Evolutionary conservation across 2,888 invertebrate genomes (phyloP).

Genomic region (Ichneumoninae sp.): DNA sequence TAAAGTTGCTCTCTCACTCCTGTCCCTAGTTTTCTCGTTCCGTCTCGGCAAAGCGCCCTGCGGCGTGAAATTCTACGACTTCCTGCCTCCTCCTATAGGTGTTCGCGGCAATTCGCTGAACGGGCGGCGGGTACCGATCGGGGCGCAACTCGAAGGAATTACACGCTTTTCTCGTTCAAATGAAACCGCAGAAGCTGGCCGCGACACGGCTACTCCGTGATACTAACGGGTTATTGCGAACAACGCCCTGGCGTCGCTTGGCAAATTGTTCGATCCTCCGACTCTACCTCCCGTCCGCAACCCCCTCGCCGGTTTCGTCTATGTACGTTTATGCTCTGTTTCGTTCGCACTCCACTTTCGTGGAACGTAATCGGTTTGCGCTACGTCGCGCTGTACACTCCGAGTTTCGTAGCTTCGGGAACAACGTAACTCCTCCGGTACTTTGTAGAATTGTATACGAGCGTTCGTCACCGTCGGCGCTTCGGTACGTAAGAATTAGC

Average conservation of each 20-base stretch:
- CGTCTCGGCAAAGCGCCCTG: conserved; percentile 25
- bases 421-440: conserved; percentile 27
- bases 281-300: conserved; percentile 36
- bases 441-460: conserved; percentile 5
- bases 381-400: neutral
- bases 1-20: conserved; percentile 29
- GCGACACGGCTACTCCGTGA: conserved; percentile 30
- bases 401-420: conserved; percentile 12
- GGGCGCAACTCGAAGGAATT: conserved; percentile 58
- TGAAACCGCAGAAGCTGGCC: conserved; percentile 57
- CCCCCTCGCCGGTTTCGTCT: neutral
- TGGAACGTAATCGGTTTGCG: conserved; percentile 32
- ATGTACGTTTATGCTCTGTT: conserved; percentile 7
- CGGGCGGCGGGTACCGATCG: neutral
- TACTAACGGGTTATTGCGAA: conserved; percentile 54
- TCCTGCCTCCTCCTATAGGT: conserved; percentile 30
- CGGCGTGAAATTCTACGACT: conserved; percentile 64
- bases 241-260: conserved; percentile 44
- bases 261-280: conserved; percentile 63
- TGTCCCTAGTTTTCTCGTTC: conserved; percentile 32
- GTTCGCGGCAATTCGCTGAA: neutral
- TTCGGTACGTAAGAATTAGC: neutral
- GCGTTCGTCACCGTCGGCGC: neutral
- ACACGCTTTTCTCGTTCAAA: conserved; percentile 66
- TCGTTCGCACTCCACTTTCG: conserved; percentile 22